These are phyloP conservation scores for Diadema setosum DNA, from an alignment of 35 echinoderm and acorn worm species.

Conservation along the genomic window DNA sequence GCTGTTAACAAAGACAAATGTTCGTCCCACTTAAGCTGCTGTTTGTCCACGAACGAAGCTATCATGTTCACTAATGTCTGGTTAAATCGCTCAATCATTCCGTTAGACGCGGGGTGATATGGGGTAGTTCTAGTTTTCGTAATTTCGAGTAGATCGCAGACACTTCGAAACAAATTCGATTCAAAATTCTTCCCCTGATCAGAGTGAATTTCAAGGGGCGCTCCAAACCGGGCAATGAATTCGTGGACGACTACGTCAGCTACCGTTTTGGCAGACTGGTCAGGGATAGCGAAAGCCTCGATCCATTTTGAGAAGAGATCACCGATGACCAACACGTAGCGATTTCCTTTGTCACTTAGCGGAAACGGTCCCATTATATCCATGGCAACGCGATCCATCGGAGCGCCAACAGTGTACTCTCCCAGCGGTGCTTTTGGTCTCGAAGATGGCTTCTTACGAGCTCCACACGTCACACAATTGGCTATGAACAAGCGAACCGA, in stretches of 20 bases:
- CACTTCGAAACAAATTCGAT: slow-evolving; percentile 22
- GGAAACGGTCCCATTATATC: slow-evolving; percentile 20
- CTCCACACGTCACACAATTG: background rate
- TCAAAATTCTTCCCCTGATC: no score
- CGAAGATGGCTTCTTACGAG: background rate
- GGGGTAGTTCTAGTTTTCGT: slow-evolving; percentile 7
- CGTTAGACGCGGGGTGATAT: slow-evolving; percentile 36
- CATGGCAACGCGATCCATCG: background rate
- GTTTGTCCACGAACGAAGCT: slow-evolving; percentile 16
- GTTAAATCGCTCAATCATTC: slow-evolving; percentile 48
- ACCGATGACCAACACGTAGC: background rate
- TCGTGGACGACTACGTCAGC: background rate
- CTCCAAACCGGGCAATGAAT: slow-evolving; percentile 30
- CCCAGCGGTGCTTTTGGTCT: background rate
- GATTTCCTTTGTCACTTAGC: background rate
- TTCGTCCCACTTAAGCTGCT: slow-evolving; percentile 35
- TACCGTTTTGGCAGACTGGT: background rate
- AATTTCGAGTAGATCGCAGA: slow-evolving; percentile 33
- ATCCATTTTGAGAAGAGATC: slow-evolving; percentile 49
- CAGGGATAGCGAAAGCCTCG: slow-evolving; percentile 5
- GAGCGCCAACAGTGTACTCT: background rate
- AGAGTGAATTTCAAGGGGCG: no score
- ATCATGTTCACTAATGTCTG: slow-evolving; percentile 51
- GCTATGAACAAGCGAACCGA: background rate
- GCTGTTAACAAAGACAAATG: slow-evolving; percentile 27